Conservation (phyloP, 2,888 invertebrate species). For the Ophion obscuratus region DNA sequence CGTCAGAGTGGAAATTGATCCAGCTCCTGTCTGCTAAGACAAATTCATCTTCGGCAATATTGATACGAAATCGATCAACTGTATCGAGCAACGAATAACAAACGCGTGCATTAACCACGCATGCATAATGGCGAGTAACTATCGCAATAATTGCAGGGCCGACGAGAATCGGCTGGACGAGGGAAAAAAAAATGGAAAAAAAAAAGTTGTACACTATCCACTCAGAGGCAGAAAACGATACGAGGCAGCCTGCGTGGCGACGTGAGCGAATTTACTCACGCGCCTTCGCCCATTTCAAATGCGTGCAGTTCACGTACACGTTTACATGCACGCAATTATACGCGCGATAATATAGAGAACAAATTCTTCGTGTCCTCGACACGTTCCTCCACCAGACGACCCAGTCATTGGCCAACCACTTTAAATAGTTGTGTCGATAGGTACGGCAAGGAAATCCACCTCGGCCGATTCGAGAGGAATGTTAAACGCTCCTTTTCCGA, state of each 20-base stretch:
- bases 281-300: slow-evolving; percentile 35
- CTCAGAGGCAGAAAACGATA: slow-evolving; percentile 33
- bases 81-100: slow-evolving; percentile 45
- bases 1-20: slow-evolving; percentile 31
- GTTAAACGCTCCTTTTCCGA: no score
- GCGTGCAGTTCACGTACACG: background rate
- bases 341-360: background rate
- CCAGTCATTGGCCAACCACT: slow-evolving; percentile 37
- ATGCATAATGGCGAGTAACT: slow-evolving; percentile 38
- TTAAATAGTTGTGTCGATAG: background rate
- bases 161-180: slow-evolving; percentile 12
- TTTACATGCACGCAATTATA: slow-evolving; percentile 23
- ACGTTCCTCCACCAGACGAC: background rate
- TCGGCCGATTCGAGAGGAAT: background rate
- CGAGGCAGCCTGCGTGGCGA: slow-evolving; percentile 62
- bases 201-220: slow-evolving; percentile 32
- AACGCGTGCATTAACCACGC: background rate
- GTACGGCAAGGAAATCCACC: background rate
- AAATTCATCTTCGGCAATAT: slow-evolving; percentile 45
- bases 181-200: background rate
- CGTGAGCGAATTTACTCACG: slow-evolving; percentile 55
- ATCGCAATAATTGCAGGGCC: slow-evolving; percentile 57
- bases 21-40: slow-evolving; percentile 13
- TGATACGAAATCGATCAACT: slow-evolving; percentile 36
- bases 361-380: slow-evolving; percentile 28